These are phyloP conservation scores for Scolopax mira DNA, from an alignment of 2,113 vertebrate species.

Conservation along the genomic window DNA sequence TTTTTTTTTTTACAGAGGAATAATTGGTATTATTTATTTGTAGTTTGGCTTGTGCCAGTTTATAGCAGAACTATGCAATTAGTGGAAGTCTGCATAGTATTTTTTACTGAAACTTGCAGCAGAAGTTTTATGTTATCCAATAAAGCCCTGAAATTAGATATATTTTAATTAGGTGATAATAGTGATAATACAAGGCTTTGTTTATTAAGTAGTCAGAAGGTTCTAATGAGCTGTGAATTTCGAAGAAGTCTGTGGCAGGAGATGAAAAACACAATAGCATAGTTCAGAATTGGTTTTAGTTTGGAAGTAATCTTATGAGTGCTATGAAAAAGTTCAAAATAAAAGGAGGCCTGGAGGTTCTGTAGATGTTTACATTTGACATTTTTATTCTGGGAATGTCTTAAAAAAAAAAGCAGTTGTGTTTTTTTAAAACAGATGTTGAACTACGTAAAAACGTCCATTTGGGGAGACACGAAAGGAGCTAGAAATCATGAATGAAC, in stretches of 20 bases:
- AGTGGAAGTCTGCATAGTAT: constrained; percentile 21
- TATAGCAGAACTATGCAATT: constrained; percentile 43
- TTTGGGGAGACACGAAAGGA: neutral
- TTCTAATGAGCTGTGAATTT: constrained; percentile 71
- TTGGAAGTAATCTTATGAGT: neutral
- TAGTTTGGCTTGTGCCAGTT: neutral
- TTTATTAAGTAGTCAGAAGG: constrained; percentile 73
- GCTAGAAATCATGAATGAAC: neutral
- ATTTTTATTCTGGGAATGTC: neutral
- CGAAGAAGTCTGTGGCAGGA: constrained; percentile 48
- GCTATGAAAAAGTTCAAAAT: neutral
- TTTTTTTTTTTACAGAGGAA: neutral
- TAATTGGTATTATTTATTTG: neutral
- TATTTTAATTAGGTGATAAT: constrained; percentile 74
- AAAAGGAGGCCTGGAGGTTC: neutral
- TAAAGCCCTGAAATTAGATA: constrained; percentile 67
- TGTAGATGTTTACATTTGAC: neutral
- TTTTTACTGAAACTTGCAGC: constrained; percentile 57
- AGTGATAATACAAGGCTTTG: constrained; percentile 65
- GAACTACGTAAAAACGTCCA: neutral
- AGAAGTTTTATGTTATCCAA: constrained; percentile 55
- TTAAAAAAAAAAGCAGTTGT: neutral
- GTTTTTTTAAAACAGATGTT: neutral
- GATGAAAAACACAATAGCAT: constrained; percentile 5
- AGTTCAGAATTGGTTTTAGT: neutral